A percentile compares a stretch with the other conserved stretches of the same genome.
Evolutionary conservation across 2,888 invertebrate species (phyloP).

Genomic region (Thecocarcelia acutangulata): DNA sequence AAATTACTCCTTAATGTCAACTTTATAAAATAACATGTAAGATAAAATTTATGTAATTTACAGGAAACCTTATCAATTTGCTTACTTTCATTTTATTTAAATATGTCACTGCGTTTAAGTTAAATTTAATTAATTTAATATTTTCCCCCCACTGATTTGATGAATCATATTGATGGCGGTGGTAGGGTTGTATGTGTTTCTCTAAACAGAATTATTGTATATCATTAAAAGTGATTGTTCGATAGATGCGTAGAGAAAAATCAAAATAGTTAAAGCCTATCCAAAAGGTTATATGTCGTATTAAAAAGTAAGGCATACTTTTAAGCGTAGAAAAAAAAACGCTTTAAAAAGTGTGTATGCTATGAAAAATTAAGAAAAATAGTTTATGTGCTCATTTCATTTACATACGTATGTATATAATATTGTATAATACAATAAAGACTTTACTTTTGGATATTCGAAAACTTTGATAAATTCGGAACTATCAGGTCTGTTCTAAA

Average conservation of each 20-base stretch:
- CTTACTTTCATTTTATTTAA: not conserved
- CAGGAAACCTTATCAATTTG: constrained; percentile 7
- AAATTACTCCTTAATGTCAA: constrained; percentile 14
- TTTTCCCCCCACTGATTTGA: not conserved
- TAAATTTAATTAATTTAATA: not conserved
- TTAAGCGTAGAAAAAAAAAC: constrained; percentile 16
- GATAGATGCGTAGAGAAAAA: not conserved
- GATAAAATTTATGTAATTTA: not conserved
- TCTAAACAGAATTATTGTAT: not conserved
- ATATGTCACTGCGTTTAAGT: not conserved
- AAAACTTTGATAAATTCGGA: too few species aligned
- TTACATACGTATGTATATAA: too few species aligned
- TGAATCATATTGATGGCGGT: constrained; percentile 21
- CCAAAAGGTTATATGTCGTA: not conserved
- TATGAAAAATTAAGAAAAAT: too few species aligned
- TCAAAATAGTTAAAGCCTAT: constrained; percentile 12
- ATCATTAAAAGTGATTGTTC: not conserved
- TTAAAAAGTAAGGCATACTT: constrained; percentile 34
- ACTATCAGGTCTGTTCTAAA: not conserved
- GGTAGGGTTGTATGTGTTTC: not conserved
- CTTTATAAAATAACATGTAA: constrained; percentile 23
- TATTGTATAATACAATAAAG: too few species aligned
- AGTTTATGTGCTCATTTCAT: too few species aligned
- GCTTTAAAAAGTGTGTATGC: not conserved
- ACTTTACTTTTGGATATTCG: too few species aligned